These are phyloP conservation scores for Marmota monax DNA, from an alignment of 2,113 vertebrate genomes.

Conservation along the genomic window DNA sequence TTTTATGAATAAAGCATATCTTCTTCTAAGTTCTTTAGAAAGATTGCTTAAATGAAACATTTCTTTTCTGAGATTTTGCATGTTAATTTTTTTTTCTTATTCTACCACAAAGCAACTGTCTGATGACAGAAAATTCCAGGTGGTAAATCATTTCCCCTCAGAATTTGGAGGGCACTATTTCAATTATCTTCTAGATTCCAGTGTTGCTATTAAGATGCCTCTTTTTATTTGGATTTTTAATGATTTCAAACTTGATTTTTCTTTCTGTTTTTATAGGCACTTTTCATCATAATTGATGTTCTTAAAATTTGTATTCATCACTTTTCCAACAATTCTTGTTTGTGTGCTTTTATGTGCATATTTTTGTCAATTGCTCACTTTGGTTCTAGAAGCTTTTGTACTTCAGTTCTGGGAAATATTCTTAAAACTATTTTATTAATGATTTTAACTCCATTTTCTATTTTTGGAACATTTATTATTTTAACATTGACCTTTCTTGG, in stretches of 20 bases:
- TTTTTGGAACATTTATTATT: background rate
- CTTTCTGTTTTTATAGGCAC: background rate
- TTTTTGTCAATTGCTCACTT: background rate
- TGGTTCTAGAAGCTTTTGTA: background rate
- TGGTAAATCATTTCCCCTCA: background rate
- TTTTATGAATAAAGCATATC: background rate
- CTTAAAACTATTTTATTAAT: background rate
- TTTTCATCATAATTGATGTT: background rate
- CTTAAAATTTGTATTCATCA: background rate
- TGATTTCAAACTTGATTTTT: background rate
- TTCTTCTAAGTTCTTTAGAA: background rate
- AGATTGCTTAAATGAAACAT: background rate
- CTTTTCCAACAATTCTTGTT: constrained; percentile 5
- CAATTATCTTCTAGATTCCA: background rate
- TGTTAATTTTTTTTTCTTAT: background rate
- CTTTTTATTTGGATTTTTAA: background rate
- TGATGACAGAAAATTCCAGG: background rate
- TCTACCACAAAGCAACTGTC: background rate
- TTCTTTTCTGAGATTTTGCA: background rate
- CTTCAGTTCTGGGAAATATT: background rate
- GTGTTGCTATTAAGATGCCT: background rate
- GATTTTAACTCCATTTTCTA: background rate
- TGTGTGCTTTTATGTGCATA: background rate
- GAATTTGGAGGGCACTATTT: background rate
- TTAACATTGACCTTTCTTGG: background rate